These are phyloP conservation scores for Chiridota heheva DNA, from an alignment of 35 echinoderm and acorn worm genomes.

Conservation along the genomic window DNA sequence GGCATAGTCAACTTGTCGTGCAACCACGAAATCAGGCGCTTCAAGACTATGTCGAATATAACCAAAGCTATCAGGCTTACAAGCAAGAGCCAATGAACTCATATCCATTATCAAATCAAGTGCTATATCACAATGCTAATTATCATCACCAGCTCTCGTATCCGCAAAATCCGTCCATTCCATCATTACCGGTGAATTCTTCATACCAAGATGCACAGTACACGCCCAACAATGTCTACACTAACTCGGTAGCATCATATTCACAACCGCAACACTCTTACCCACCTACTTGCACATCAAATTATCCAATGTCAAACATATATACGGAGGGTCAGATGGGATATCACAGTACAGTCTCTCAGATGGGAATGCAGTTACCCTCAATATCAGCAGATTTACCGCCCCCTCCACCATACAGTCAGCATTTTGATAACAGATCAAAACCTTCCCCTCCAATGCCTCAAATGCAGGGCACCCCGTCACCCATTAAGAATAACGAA, in stretches of 20 bases:
- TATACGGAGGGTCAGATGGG: no score
- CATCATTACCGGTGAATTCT: slow-evolving; percentile 25
- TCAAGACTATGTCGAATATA: slow-evolving; percentile 66
- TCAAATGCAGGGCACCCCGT: slow-evolving; percentile 32
- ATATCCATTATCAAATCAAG: slow-evolving; percentile 35
- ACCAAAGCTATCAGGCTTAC: slow-evolving; percentile 48
- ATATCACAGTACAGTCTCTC: no score
- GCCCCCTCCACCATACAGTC: slow-evolving; percentile 79
- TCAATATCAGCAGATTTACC: slow-evolving; percentile 40
- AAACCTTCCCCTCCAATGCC: slow-evolving; percentile 58
- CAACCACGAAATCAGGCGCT: slow-evolving; percentile 77
- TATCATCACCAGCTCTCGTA: slow-evolving; percentile 9
- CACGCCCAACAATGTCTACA: slow-evolving; percentile 32
- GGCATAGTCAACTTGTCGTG: slow-evolving; percentile 80
- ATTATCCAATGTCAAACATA: no score
- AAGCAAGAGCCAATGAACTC: slow-evolving; percentile 88
- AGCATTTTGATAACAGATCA: slow-evolving; percentile 65
- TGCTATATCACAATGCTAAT: slow-evolving; percentile 13
- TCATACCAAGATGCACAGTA: slow-evolving; percentile 42
- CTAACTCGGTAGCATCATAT: slow-evolving; percentile 25
- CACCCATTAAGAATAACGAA: slow-evolving; percentile 54
- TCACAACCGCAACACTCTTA: slow-evolving; percentile 9
- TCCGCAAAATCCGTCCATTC: slow-evolving; percentile 32
- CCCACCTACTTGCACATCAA: slow-evolving; percentile 21
- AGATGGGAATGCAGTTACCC: slow-evolving; percentile 46